Percentiles rank a stretch among this genome's conserved stretches.
phyloP scores from a whole-genome alignment of 2,797 vertebrate genomes.

The Phoxinus dragarum region DNA sequence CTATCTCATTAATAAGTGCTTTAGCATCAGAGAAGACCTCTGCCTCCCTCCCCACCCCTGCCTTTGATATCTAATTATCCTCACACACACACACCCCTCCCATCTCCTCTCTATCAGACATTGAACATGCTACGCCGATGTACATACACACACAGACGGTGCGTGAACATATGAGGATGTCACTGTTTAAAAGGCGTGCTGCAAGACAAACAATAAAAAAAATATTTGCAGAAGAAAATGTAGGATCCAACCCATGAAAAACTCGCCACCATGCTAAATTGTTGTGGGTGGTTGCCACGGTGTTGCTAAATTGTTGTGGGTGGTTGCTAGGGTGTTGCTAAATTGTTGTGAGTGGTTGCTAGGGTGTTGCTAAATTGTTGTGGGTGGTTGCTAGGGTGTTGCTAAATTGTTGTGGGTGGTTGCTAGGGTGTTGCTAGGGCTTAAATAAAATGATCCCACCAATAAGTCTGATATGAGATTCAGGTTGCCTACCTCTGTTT shows the following conservation, averaged over 20 bases:
- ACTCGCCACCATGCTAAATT: background rate
- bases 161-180: conserved; percentile 2
- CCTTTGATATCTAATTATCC: conserved; percentile 86
- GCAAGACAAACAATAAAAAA: background rate
- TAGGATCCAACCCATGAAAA: background rate
- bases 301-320: background rate
- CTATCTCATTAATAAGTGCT: conserved; percentile 96
- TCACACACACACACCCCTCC: conserved; percentile 61
- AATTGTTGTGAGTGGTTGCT: too few relatives aligned
- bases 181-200: background rate
- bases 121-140: conserved; percentile 45
- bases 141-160: conserved; percentile 41
- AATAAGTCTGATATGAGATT: background rate
- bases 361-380: background rate
- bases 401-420: background rate
- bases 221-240: background rate
- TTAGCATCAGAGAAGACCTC: conserved; percentile 88
- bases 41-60: conserved; percentile 83
- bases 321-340: too few relatives aligned
- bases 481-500: background rate
- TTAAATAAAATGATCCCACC: background rate
- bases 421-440: background rate
- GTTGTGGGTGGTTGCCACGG: background rate
- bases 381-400: background rate
- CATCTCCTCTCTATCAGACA: conserved; percentile 54